Conservation (phyloP, 2,888 invertebrate species). For the Eilema sororculum region DNA sequence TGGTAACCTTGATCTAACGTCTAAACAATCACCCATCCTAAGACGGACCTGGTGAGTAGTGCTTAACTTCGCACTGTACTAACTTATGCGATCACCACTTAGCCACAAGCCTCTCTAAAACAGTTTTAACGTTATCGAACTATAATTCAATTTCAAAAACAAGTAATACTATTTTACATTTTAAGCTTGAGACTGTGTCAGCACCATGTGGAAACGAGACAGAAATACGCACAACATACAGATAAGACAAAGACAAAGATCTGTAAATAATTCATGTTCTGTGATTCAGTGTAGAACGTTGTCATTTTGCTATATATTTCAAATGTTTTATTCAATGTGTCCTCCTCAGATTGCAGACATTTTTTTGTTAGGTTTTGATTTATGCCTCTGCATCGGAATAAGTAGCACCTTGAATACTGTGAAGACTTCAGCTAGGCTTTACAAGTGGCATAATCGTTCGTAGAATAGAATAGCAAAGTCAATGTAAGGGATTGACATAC, state of each 20-base stretch:
- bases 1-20: too few species aligned
- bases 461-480: too few species aligned
- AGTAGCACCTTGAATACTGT: too few species aligned
- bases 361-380: constrained; percentile 22
- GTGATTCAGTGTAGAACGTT: constrained; percentile 62
- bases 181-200: constrained; percentile 21
- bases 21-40: too few species aligned
- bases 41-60: too few species aligned
- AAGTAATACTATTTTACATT: constrained; percentile 24
- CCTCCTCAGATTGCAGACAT: constrained; percentile 30
- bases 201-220: constrained; percentile 15
- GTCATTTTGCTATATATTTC: constrained; percentile 50
- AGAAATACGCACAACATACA: constrained; percentile 19
- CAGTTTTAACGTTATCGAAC: constrained; percentile 30
- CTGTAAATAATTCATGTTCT: constrained; percentile 65
- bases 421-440: too few species aligned
- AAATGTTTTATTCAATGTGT: constrained; percentile 59
- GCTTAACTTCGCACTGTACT: too few species aligned
- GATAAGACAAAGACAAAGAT: constrained; percentile 47
- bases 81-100: too few species aligned
- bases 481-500: too few species aligned
- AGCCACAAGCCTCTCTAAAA: not conserved
- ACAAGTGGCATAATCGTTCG: too few species aligned
- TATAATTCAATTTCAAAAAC: constrained; percentile 27
- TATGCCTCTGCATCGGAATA: too few species aligned